Evolutionary conservation across 2,797 vertebrate species (phyloP), one percentile per base, ranked within the genome.

Genomic region (Falco novaeseelandiae): DNA sequence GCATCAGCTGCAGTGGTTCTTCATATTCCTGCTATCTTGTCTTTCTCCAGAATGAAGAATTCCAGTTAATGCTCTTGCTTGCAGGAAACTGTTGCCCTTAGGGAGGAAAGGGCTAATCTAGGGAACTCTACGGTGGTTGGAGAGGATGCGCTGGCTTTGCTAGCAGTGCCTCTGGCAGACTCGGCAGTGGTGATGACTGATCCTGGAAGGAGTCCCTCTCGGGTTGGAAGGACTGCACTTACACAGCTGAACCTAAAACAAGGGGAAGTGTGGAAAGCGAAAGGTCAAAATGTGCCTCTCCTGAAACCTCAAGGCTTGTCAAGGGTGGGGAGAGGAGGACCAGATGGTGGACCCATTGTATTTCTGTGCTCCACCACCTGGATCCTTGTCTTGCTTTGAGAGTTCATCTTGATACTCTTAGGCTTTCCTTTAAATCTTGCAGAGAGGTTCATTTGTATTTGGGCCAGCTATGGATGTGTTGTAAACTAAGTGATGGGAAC

Each of bases 121-220:
- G 88, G 52, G 79, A 95, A 3, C 67, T 92, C 91, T 88, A 7
- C 58, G 66, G 95, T 79, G 89, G 58, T 48, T 87, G 88, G 90
- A 90, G 74, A 95, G 94, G 93, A 93, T 91, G 87, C 57, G 10
- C 8, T 72, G 80, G 79, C 84, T 97, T 94, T 96, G 66, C 93
- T 87, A 90, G 72, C 19, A 30, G 26, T 80, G 49, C 63, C 87
- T 97, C 83, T 96, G 93, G 81, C 95, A 94, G 90, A 13, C 67
- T 48, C 10, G 0, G 42, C 20, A 63, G 44, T 89, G 62, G 66
- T 89, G 90, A 94, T 95, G 90, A 81, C 44, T 92, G 97, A 94
- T 85, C 14, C 90, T 97, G 95, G 92, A 97, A 77, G 67, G 74
- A 81, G 67, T 83, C 90, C 69, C 57, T 85, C 62, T 82, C 54